Evolutionary conservation across 2,888 invertebrate species (phyloP).

Genomic region (Smittia sp.): DNA sequence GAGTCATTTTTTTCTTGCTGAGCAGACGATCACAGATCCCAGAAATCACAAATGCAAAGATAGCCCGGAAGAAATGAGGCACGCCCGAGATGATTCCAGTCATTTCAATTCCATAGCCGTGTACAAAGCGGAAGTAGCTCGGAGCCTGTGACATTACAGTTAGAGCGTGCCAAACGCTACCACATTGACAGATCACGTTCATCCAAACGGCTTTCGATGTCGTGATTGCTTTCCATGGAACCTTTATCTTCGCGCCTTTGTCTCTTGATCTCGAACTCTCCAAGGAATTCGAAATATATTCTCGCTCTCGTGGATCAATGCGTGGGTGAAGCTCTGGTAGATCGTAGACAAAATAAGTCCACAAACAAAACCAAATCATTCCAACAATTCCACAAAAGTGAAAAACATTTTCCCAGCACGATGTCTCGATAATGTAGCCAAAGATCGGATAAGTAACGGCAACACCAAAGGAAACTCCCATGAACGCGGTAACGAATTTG

Average conservation of each 20-base stretch:
- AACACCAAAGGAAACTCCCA: constrained; percentile 64
- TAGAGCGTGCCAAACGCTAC: constrained; percentile 68
- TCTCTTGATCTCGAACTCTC: constrained; percentile 51
- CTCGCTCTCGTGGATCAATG: constrained; percentile 59
- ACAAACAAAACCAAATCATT: constrained; percentile 63
- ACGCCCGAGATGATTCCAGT: constrained; percentile 62
- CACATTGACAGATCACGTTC: constrained; percentile 64
- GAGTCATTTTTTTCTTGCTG: constrained; percentile 57
- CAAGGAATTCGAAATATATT: constrained; percentile 59
- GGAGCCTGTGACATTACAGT: constrained; percentile 72
- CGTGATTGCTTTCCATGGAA: constrained; percentile 63
- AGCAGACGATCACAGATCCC: constrained; percentile 61
- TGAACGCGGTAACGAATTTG: constrained; percentile 62
- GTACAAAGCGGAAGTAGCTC: constrained; percentile 66
- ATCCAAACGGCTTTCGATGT: constrained; percentile 64
- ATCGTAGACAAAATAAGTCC: constrained; percentile 56
- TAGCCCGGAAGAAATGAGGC: constrained; percentile 61
- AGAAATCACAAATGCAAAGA: constrained; percentile 60
- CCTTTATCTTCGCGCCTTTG: constrained; percentile 50
- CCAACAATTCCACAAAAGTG: constrained; percentile 64
- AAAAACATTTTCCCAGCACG: constrained; percentile 72
- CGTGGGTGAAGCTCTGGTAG: constrained; percentile 65
- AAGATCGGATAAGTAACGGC: constrained; percentile 69
- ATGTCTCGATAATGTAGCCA: constrained; percentile 62
- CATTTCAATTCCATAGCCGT: constrained; percentile 64